Evolutionary conservation across 2,797 vertebrate species (phyloP).

Genomic region (Syngnathus rostellatus): DNA sequence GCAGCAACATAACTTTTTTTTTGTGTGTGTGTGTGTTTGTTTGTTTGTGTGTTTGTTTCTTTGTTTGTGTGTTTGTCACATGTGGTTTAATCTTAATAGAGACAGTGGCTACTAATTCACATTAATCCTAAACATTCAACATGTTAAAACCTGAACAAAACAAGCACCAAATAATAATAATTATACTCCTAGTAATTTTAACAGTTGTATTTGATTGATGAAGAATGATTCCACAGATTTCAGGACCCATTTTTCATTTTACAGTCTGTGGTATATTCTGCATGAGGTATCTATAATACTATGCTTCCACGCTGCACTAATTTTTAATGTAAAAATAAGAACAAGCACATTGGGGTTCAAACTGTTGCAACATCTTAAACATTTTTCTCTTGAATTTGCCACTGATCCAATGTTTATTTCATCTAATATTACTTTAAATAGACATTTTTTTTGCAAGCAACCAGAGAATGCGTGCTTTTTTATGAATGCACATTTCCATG

Average conservation of each 20-base stretch:
- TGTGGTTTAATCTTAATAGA: not conserved
- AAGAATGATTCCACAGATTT: conserved; percentile 17
- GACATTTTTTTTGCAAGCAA: conserved; percentile 44
- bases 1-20: conserved; percentile 22
- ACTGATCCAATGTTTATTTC: conserved; percentile 43
- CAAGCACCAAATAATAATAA: conserved; percentile 33
- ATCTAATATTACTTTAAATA: conserved; percentile 63
- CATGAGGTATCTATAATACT: not conserved
- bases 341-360: not conserved
- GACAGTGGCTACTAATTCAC: not conserved
- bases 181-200: conserved; percentile 16
- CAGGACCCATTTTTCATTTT: conserved; percentile 22
- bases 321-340: not conserved
- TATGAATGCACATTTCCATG: conserved; percentile 21
- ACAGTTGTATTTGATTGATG: not conserved
- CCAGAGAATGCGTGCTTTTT: conserved; percentile 16
- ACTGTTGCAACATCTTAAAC: not conserved
- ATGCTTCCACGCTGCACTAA: not conserved
- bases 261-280: conserved; percentile 3
- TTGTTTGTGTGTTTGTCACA: not conserved
- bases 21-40: not conserved
- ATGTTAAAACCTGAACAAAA: conserved; percentile 1
- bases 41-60: not conserved
- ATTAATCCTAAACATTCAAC: not conserved
- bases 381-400: conserved; percentile 35